Evolutionary conservation across 2,113 vertebrate species (phyloP), one percentile per base, ranked within the genome.

Genomic region (Pristiophorus japonicus): DNA sequence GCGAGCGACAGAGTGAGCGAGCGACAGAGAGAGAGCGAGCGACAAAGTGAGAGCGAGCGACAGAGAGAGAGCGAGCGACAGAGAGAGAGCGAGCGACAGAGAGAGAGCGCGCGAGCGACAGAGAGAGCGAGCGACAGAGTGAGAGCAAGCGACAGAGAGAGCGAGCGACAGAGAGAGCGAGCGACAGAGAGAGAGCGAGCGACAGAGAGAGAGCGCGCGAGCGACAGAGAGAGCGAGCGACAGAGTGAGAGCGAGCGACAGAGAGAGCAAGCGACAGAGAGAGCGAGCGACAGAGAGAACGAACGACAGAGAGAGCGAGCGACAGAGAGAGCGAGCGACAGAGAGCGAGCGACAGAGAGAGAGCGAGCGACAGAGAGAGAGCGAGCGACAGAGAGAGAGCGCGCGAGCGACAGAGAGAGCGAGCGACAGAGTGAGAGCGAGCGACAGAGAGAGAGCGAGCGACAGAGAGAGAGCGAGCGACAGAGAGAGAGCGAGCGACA

Each of bases 241-340:
- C 42, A 66, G 66, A 47, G 4, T 96, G 96, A 97, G 97, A 97
- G 97, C 97, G 97, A 97, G 97, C 97, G 97, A 97, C 96, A 95
- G 96, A 87, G 96, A 91, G 85, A 84, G 81, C n/a, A n/a, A 84
- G 87, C 51, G n/a, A n/a, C n/a, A n/a, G 16, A 95, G 18, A 42
- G 38, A 42, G 3, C 42, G 1, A 22, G 38, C 42, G 18, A 84
- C 3, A 84, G 3, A 38, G 16, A 42, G 10, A 84, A 5, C 42
- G 1, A 1, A 96, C 96, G 38, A 84, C 18, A 84, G n/a, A 84
- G 38, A 6, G 92, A 95, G 95, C 90, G 65, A 78, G 66, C 59
- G 62, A 95, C n/a, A 96, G 96, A 94, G 85, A 85, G 96, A 4
- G 75, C 2, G 12, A 16, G 8, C 4, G 67, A 30, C 67, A 70